Conservation (phyloP, 2,888 invertebrate genomes). For the Lingula anatina region DNA sequence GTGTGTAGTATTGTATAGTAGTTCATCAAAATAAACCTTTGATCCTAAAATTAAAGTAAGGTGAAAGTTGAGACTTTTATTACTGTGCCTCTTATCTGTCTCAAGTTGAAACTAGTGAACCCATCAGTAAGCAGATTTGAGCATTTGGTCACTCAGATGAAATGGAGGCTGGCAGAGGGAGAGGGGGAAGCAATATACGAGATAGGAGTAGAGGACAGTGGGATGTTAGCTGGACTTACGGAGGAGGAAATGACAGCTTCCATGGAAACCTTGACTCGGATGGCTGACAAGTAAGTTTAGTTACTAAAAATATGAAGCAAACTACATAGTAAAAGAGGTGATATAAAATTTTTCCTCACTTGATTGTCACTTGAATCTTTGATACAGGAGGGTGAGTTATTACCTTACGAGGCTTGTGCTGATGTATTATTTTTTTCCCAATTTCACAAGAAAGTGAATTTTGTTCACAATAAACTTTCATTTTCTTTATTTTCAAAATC, state of each 20-base stretch:
- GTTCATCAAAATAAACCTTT: not conserved
- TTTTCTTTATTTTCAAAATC: too few species aligned
- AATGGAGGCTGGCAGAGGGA: slow-evolving; percentile 94
- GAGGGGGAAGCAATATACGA: slow-evolving; percentile 97
- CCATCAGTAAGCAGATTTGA: slow-evolving; percentile 87
- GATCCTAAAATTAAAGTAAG: not conserved
- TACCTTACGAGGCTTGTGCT: too few species aligned
- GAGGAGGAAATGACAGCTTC: slow-evolving; percentile 81
- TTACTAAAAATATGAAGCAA: too few species aligned
- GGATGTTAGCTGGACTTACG: slow-evolving; percentile 77
- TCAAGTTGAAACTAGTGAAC: slow-evolving; percentile 74
- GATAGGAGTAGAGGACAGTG: slow-evolving; percentile 67
- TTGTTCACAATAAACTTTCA: too few species aligned
- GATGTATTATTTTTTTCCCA: too few species aligned
- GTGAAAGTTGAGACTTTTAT: not conserved
- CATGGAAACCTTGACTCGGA: slow-evolving; percentile 73
- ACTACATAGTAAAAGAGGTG: too few species aligned
- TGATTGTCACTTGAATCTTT: too few species aligned
- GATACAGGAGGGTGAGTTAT: too few species aligned
- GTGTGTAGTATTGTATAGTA: not conserved
- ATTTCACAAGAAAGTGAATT: too few species aligned
- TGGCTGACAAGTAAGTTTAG: slow-evolving; percentile 68
- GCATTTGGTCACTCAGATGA: slow-evolving; percentile 96
- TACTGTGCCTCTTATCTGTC: not conserved
- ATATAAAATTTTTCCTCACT: too few species aligned